phyloP scores from a whole-genome alignment of 2,797 vertebrate genomes.

The Takifugu rubripes region DNA sequence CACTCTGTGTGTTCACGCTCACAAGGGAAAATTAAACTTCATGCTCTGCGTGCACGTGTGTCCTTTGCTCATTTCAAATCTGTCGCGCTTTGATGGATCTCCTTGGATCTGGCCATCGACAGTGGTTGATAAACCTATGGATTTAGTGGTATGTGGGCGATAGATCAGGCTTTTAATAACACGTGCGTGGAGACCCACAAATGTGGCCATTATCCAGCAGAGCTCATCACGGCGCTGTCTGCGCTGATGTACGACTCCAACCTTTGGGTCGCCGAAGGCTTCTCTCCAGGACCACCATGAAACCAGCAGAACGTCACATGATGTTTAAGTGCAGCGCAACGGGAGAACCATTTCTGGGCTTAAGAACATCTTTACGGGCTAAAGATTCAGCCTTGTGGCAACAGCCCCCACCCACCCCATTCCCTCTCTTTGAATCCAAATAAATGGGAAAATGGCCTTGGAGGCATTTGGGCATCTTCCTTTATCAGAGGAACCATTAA shows the following conservation, averaged over 20 bases:
- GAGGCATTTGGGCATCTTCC: slow-evolving; percentile 23
- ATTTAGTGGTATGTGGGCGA: slow-evolving; percentile 50
- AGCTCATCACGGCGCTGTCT: slow-evolving; percentile 54
- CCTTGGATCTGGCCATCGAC: slow-evolving; percentile 40
- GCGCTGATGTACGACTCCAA: slow-evolving; percentile 52
- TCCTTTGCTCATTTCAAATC: slow-evolving; percentile 48
- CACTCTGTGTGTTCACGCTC: slow-evolving; percentile 21
- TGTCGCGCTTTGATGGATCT: slow-evolving; percentile 56
- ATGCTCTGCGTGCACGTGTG: slow-evolving; percentile 10
- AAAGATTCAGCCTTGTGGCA: slow-evolving; percentile 1
- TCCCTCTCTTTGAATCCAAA: slow-evolving; percentile 8
- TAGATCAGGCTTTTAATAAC: slow-evolving; percentile 59
- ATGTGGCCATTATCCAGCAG: slow-evolving; percentile 28
- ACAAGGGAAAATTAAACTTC: slow-evolving; percentile 34
- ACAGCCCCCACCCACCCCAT: neutral
- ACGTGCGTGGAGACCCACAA: slow-evolving; percentile 34
- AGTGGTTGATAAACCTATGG: slow-evolving; percentile 50
- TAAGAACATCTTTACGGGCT: neutral
- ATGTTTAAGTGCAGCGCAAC: neutral
- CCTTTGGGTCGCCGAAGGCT: slow-evolving; percentile 7
- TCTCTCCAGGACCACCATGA: neutral
- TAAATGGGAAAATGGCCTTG: slow-evolving; percentile 21
- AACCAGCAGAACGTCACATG: neutral
- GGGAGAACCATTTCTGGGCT: neutral
- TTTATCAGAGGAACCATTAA: slow-evolving; percentile 18